These are phyloP conservation scores for Strigamia maritima DNA, from an alignment of 2,888 invertebrate species.

Conservation along the genomic window DNA sequence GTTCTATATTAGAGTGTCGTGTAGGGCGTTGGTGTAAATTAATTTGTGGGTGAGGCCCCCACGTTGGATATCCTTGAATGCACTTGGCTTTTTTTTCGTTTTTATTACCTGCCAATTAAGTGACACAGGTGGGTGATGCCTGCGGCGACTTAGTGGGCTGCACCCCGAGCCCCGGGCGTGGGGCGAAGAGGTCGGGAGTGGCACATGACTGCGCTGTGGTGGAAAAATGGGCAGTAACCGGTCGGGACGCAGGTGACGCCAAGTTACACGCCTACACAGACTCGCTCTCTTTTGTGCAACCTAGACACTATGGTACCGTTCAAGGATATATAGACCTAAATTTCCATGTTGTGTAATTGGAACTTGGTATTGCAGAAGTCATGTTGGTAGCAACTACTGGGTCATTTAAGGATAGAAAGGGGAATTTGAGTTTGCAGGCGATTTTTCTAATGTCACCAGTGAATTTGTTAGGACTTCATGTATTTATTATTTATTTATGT, in stretches of 20 bases:
- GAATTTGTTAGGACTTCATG: not conserved
- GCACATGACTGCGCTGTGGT: constrained; percentile 13
- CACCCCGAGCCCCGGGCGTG: not conserved
- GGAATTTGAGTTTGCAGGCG: no score
- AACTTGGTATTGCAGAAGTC: not conserved
- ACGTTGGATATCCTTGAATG: constrained; percentile 17
- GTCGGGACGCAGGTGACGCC: constrained; percentile 20
- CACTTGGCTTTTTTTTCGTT: not conserved
- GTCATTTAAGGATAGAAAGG: not conserved
- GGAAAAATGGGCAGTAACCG: constrained; percentile 24
- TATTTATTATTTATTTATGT: not conserved
- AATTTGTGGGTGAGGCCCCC: constrained; percentile 9
- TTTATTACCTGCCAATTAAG: constrained; percentile 33
- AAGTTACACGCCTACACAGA: constrained; percentile 21
- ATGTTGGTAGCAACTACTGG: not conserved
- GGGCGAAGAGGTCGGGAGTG: constrained; percentile 17
- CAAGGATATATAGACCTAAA: not conserved
- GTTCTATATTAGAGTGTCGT: not conserved
- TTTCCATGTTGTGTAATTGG: not conserved
- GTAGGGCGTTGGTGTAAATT: not conserved
- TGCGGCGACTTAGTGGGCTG: constrained; percentile 23
- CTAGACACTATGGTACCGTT: not conserved
- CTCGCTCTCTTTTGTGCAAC: not conserved
- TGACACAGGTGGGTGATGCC: constrained; percentile 32
- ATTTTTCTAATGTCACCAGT: not conserved